Base-by-base conservation (phyloP, 2,113 vertebrate genomes). In the Phrynosoma blainvillii region DNA sequence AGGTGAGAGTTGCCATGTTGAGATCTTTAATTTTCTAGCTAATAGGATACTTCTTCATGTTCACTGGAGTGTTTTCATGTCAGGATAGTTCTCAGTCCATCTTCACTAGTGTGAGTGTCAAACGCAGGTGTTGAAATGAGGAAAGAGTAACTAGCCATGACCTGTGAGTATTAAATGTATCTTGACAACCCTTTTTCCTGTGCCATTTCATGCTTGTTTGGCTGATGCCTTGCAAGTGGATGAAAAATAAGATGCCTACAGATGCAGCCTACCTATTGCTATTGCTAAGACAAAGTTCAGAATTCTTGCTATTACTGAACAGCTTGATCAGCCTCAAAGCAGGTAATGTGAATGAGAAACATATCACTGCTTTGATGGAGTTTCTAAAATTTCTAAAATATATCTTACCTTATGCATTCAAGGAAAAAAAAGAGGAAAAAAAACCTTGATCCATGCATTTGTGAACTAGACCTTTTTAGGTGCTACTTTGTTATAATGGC, bases 81-180 rank as follows among this genome's bases (percentile, higher is more conserved):
- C 79, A 81, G 42, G 79, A 78, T 0, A 0, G 13, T 9, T 47
- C 66, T n/a, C 6, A 82, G 27, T 83, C 84, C 75, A 79, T 82
- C 75, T 88, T 83, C 65, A 79, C 56, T 79, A 83, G 8, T 54
- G 62, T 81, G 73, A 81, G 5, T 30, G 78, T 93, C 87, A 90
- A 93, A 86, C 77, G 36, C 79, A 77, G 27, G 89, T 83, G 89
- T 82, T 83, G 90, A 52, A 56, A 78, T 80, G 62, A 82, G 78
- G 89, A 18, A 54, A 87, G 87, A 81, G 87, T 82, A 89, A 79
- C 71, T 73, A 40, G 92, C 74, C 89, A 86, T 92, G 82, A 90
- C 82, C 79, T 79, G 86, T 78, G 25, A 90, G 25, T 87, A 90
- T 90, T 73, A 87, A 78, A 73, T 76, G 18, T 70, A 74, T 92